These are phyloP conservation scores for Thecophora atra DNA, from an alignment of 2,888 invertebrate species.

Conservation along the genomic window DNA sequence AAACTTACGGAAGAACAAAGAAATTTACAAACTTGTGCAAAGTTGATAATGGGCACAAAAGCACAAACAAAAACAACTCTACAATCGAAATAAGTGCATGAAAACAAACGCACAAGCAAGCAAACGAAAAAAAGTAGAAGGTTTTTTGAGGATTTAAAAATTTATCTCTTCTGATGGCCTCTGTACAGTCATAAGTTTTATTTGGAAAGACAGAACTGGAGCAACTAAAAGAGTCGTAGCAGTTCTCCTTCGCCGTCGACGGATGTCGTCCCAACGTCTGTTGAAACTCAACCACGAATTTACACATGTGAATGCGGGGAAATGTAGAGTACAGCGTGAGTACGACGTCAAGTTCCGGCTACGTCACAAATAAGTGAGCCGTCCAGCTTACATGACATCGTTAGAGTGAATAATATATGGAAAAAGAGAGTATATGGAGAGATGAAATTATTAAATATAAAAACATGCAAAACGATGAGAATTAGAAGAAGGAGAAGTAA, in stretches of 20 bases:
- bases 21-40: neutral
- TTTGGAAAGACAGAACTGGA: constrained; percentile 17
- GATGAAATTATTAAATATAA: no score
- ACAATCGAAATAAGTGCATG: constrained; percentile 1
- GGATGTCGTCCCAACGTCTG: constrained; percentile 1
- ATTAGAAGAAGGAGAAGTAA: no score
- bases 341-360: no score
- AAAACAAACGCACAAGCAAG: neutral
- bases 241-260: neutral
- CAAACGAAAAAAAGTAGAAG: constrained; percentile 6
- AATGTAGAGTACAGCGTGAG: no score
- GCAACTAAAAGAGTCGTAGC: neutral
- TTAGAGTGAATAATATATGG: neutral
- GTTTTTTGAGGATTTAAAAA: constrained; percentile 23
- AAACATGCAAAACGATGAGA: no score
- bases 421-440: no score
- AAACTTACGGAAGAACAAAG: neutral
- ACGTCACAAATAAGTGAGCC: constrained; percentile 11
- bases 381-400: neutral
- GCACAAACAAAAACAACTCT: neutral
- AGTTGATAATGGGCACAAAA: neutral
- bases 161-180: constrained; percentile 26
- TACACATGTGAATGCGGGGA: neutral
- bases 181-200: constrained; percentile 21
- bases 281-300: constrained; percentile 13